Evolutionary conservation across 2,888 invertebrate species (phyloP).

Genomic region (Macroteleia sp.): DNA sequence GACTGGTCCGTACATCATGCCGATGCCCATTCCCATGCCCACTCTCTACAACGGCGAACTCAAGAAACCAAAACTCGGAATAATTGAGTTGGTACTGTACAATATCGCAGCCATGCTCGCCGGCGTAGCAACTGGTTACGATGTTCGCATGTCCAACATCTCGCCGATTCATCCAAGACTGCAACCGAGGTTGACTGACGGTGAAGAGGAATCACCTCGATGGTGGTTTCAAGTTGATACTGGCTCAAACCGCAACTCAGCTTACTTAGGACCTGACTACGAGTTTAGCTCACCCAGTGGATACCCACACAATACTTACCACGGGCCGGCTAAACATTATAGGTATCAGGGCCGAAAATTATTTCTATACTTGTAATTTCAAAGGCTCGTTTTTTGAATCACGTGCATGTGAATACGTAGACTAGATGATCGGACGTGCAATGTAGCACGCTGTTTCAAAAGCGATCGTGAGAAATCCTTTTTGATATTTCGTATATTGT

Average conservation of each 20-base stretch:
- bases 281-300: conserved; percentile 86
- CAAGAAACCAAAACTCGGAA: conserved; percentile 88
- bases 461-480: no score
- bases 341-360: conserved; percentile 85
- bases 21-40: conserved; percentile 89
- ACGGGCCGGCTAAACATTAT: conserved; percentile 92
- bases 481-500: no score
- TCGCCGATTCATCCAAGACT: conserved; percentile 92
- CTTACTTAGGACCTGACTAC: conserved; percentile 85
- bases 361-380: no score
- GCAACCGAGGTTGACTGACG: conserved; percentile 86
- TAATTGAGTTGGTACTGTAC: conserved; percentile 92
- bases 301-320: conserved; percentile 94
- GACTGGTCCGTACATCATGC: conserved; percentile 81
- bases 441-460: no score
- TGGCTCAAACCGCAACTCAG: conserved; percentile 78
- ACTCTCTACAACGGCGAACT: conserved; percentile 92
- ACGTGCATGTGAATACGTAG: no score
- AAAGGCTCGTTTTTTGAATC: no score
- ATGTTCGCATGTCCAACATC: conserved; percentile 94
- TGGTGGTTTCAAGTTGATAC: conserved; percentile 63
- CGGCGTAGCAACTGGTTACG: conserved; percentile 95
- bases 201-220: conserved; percentile 68
- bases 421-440: no score
- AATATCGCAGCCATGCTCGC: conserved; percentile 96